Conservation (phyloP, 2,888 invertebrate species). For the Lymantria monacha region DNA sequence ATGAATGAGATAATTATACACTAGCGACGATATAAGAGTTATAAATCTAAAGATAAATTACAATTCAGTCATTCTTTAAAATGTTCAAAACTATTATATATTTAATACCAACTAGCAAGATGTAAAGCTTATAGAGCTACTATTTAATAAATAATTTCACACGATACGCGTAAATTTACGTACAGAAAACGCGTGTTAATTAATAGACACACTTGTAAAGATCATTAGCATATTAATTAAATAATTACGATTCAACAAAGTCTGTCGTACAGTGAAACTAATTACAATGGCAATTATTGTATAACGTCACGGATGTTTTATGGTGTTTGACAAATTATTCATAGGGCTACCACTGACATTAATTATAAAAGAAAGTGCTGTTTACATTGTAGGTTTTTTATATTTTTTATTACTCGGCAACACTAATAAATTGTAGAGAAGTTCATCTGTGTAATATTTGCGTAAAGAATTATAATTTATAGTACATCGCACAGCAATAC, state of each 20-base stretch:
- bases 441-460: too few relatives aligned
- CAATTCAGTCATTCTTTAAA: too few relatives aligned
- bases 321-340: constrained; percentile 1
- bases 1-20: too few relatives aligned
- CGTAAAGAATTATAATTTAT: too few relatives aligned
- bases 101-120: too few relatives aligned
- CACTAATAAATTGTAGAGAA: not conserved
- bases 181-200: not conserved
- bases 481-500: too few relatives aligned
- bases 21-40: too few relatives aligned
- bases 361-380: not conserved
- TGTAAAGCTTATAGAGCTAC: too few relatives aligned
- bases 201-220: constrained; percentile 6
- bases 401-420: not conserved
- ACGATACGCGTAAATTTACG: not conserved
- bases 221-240: constrained; percentile 12
- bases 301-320: constrained; percentile 4
- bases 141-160: too few relatives aligned
- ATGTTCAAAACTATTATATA: too few relatives aligned
- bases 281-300: constrained; percentile 21
- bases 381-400: not conserved
- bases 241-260: constrained; percentile 23
- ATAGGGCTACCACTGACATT: not conserved
- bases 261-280: constrained; percentile 20
- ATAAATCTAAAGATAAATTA: too few relatives aligned